Base-by-base conservation (phyloP, 2,113 vertebrate genomes). In the Lipophrys pholis region DNA sequence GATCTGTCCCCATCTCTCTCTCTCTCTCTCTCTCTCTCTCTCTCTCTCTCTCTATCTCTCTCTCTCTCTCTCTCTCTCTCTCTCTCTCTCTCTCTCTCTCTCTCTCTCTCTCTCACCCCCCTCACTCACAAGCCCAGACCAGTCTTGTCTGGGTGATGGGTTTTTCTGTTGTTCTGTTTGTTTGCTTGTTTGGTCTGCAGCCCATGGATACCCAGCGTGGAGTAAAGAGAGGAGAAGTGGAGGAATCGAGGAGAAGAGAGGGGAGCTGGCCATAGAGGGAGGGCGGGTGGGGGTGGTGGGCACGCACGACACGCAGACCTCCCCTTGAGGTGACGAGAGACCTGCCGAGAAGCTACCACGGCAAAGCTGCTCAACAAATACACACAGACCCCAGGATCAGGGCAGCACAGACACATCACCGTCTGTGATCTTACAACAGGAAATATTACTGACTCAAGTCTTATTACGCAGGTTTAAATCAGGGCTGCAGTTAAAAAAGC, bases 151-250 rank as follows among this genome's bases (percentile, higher is more conserved):
- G 80, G 69, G 80, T 92, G 90, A 91, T 89, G 87, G 83, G 77
- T 87, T 93, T 91, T 90, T 88, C 85, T 80, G 88, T 91, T 91
- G 91, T 91, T 91, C 81, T 91, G 90, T 93, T 93, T 93, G 91
- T 92, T 92, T 94, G 92, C 89, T 93, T 93, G 90, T 91, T 93
- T 91, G 88, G 90, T 85, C 83, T 90, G 71, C 69, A 82, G 81
- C 73, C 73, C 81, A 77, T 59, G 76, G 88, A 91, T 89, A 89
- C 85, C 75, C 85, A 85, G 86, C 84, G 86, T 81, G 87, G 68
- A 81, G 78, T 36, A 21, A 30, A 30, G 72, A 67, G 63, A 77
- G 72, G 60, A 78, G 57, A 57, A 64, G 69, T 7, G 1, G 52
- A 80, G 77, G 69, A 56, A 78, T 51, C 36, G 60, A 76, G 56